Conservation (phyloP, 2,797 vertebrate genomes). For the Manis javanica region DNA sequence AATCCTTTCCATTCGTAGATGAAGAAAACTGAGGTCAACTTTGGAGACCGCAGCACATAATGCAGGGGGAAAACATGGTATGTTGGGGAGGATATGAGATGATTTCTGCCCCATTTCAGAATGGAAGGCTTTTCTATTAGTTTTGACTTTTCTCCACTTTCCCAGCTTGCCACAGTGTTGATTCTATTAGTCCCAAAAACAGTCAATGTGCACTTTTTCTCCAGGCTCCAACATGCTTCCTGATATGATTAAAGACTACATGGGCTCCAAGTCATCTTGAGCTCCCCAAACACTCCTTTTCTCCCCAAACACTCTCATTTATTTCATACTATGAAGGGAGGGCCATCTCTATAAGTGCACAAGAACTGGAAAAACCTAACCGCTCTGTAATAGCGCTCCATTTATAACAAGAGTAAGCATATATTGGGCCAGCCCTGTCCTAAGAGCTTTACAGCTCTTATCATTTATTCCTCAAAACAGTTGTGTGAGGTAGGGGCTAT, state of each 20-base stretch:
- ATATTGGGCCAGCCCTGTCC: background rate
- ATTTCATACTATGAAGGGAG: slow-evolving; percentile 22
- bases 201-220: background rate
- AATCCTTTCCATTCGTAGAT: background rate
- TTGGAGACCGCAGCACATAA: background rate
- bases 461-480: background rate
- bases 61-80: background rate
- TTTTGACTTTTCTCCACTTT: slow-evolving; percentile 16
- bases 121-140: background rate
- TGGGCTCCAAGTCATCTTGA: background rate
- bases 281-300: background rate
- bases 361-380: background rate
- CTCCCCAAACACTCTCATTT: background rate
- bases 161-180: background rate
- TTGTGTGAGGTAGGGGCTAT: background rate
- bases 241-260: background rate
- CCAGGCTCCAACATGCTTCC: background rate
- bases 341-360: background rate
- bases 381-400: background rate
- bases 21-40: background rate
- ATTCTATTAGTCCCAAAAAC: background rate
- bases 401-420: background rate
- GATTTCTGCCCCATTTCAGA: slow-evolving; percentile 26
- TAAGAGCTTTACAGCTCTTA: background rate
- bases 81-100: background rate